Conservation (phyloP, 1,140 invertebrate genomes). For the Daktulosphaira vitifoliae region DNA sequence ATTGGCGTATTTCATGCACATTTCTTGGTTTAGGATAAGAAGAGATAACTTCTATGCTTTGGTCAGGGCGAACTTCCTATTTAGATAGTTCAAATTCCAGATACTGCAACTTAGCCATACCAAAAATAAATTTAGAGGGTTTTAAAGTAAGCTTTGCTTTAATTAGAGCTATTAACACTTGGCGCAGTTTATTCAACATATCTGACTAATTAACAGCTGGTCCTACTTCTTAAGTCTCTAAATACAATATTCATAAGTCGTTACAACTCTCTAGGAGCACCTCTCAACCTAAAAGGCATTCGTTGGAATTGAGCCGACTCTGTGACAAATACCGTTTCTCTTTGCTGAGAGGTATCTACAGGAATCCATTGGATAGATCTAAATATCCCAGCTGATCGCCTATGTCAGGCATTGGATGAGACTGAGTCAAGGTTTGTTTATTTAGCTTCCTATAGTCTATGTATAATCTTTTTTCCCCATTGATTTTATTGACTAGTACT, state of each 20-base stretch:
- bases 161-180: background rate
- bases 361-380: slow-evolving; percentile 45
- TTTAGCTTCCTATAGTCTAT: slow-evolving; percentile 44
- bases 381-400: slow-evolving; percentile 45
- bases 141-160: background rate
- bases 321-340: slow-evolving; percentile 40
- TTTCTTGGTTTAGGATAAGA: background rate
- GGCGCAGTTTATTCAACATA: background rate
- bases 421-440: slow-evolving; percentile 43
- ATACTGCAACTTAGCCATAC: background rate
- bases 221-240: background rate
- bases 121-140: slow-evolving; percentile 6
- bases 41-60: background rate
- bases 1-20: background rate
- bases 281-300: slow-evolving; percentile 39
- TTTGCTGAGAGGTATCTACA: slow-evolving; percentile 41
- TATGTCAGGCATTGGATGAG: slow-evolving; percentile 49
- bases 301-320: slow-evolving; percentile 33
- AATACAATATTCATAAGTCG: slow-evolving; percentile 27
- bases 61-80: background rate
- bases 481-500: background rate
- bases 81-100: slow-evolving; percentile 1
- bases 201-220: background rate
- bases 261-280: slow-evolving; percentile 27
- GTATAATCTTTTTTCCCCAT: slow-evolving; percentile 33